These are phyloP conservation scores for Melieria picta DNA, from an alignment of 2,888 invertebrate species.

Conservation along the genomic window DNA sequence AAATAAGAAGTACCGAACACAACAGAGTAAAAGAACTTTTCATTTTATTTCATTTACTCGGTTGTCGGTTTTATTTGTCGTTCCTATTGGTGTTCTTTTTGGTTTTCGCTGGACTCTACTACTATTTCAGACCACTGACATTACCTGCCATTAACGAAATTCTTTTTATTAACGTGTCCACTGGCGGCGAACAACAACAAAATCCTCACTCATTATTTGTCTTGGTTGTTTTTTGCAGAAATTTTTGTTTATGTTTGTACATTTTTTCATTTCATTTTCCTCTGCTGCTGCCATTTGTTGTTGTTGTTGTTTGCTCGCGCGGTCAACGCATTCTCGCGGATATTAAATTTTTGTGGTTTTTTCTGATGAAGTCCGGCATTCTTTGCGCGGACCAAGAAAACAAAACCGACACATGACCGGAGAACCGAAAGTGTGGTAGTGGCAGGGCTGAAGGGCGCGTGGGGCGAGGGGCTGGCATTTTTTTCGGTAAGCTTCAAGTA, in stretches of 20 bases:
- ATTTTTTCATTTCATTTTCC: constrained; percentile 13
- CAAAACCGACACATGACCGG: neutral
- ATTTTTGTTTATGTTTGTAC: constrained; percentile 21
- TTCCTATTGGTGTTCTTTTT: constrained; percentile 13
- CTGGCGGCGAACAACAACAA: neutral
- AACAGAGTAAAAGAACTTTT: constrained; percentile 21
- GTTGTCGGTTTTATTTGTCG: constrained; percentile 19
- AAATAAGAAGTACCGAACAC: constrained; percentile 7
- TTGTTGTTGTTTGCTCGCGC: neutral
- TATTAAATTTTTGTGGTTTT: constrained; percentile 33
- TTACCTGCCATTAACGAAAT: constrained; percentile 10
- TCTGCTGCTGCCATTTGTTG: neutral
- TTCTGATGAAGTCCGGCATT: constrained; percentile 7
- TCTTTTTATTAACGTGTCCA: neutral
- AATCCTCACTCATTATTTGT: neutral
- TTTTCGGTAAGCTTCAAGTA: constrained; percentile 7
- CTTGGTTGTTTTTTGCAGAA: neutral
- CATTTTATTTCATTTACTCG: constrained; percentile 18
- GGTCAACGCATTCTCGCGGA: constrained; percentile 29
- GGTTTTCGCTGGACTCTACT: constrained; percentile 12
- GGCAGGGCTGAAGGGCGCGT: neutral
- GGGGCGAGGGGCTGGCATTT: too few relatives aligned
- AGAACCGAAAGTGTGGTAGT: too few relatives aligned
- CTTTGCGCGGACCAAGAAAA: neutral
- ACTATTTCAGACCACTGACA: neutral